phyloP scores from a whole-genome alignment of 2,888 invertebrate species.

The Lordiphosa andalusiaca region DNA sequence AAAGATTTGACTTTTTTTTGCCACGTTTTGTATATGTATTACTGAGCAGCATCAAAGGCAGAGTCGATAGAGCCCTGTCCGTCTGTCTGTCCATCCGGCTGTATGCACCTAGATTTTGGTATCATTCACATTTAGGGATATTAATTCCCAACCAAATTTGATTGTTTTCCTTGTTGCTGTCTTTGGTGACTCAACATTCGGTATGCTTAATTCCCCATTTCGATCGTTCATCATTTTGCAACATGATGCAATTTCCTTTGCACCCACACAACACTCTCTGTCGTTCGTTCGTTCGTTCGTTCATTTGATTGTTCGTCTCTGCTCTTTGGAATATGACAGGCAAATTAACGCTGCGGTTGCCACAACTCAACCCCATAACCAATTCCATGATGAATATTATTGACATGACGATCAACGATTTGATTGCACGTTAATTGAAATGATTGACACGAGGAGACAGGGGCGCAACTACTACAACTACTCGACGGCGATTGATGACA shows the following conservation, averaged over 20 bases:
- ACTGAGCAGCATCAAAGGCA: too few relatives aligned
- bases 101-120: too few relatives aligned
- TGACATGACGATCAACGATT: slow-evolving; percentile 67
- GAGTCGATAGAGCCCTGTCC: too few relatives aligned
- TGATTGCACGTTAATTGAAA: slow-evolving; percentile 72
- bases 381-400: slow-evolving; percentile 54
- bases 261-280: not conserved
- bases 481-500: slow-evolving; percentile 26
- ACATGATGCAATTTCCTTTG: not conserved
- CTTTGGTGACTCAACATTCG: too few relatives aligned
- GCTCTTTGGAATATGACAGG: slow-evolving; percentile 41
- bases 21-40: too few relatives aligned
- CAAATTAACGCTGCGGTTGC: slow-evolving; percentile 65
- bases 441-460: slow-evolving; percentile 56
- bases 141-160: too few relatives aligned
- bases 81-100: too few relatives aligned
- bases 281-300: not conserved
- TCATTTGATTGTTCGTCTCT: not conserved
- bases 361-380: slow-evolving; percentile 27
- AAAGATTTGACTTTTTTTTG: too few relatives aligned
- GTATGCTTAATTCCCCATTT: too few relatives aligned
- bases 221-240: too few relatives aligned
- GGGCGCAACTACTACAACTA: slow-evolving; percentile 18
- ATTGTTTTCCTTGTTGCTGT: too few relatives aligned
- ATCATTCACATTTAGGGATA: too few relatives aligned